phyloP scores from a whole-genome alignment of 2,888 invertebrate genomes.

The Drosophila bunnanda region DNA sequence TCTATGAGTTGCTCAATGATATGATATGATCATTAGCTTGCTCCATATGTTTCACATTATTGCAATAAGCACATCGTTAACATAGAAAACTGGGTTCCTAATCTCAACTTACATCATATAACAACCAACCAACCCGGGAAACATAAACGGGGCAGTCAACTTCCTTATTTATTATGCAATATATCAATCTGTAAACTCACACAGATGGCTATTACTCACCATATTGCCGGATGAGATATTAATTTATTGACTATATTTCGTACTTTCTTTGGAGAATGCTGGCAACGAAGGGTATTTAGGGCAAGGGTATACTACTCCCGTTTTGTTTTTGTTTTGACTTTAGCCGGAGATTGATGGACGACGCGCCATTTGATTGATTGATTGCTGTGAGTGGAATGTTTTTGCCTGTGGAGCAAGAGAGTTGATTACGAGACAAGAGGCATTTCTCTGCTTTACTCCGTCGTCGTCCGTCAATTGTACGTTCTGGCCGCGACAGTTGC shows the following conservation, averaged over 20 bases:
- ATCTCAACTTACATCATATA: slow-evolving; percentile 2
- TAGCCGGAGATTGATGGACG: slow-evolving; percentile 52
- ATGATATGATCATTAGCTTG: background rate
- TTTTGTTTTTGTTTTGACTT: slow-evolving; percentile 52
- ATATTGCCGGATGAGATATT: slow-evolving; percentile 37
- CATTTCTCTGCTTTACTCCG: slow-evolving; percentile 28
- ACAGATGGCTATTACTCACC: slow-evolving; percentile 18
- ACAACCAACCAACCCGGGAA: no score
- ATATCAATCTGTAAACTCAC: slow-evolving; percentile 32
- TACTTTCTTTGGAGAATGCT: slow-evolving; percentile 19
- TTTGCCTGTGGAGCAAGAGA: slow-evolving; percentile 25
- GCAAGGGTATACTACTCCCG: slow-evolving; percentile 29
- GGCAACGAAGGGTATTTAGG: slow-evolving; percentile 26
- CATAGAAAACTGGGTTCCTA: background rate
- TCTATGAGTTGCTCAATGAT: background rate
- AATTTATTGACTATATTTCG: slow-evolving; percentile 37
- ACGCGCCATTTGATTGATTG: slow-evolving; percentile 48
- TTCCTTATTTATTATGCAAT: slow-evolving; percentile 34
- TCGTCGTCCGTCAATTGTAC: slow-evolving; percentile 19
- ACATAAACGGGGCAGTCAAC: background rate
- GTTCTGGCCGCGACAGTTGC: slow-evolving; percentile 8
- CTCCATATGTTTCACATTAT: slow-evolving; percentile 2
- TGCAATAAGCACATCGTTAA: slow-evolving; percentile 9
- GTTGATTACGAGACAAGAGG: slow-evolving; percentile 49
- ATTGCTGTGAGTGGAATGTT: slow-evolving; percentile 40